Conservation (phyloP, 2,888 invertebrate genomes). For the Torymus aiolomorphi region DNA sequence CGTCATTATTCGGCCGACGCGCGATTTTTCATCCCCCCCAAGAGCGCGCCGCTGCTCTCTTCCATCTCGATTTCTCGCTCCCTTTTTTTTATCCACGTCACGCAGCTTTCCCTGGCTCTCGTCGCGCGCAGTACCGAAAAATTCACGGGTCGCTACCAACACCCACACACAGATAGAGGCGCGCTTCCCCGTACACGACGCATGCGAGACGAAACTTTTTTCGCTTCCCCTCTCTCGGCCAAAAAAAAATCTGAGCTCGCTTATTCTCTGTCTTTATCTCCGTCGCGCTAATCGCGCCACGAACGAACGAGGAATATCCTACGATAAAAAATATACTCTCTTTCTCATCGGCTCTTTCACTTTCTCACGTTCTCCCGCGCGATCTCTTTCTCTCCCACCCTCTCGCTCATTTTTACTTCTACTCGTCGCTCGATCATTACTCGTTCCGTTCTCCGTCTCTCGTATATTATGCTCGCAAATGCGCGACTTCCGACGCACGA, state of each 20-base stretch:
- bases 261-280: not conserved
- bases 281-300: constrained; percentile 55
- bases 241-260: not conserved
- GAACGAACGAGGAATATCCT: constrained; percentile 49
- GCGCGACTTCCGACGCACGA: constrained; percentile 21
- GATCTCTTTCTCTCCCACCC: constrained; percentile 39
- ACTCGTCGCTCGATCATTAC: constrained; percentile 31
- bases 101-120: not conserved
- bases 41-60: constrained; percentile 38
- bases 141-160: not conserved
- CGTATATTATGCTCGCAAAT: constrained; percentile 37
- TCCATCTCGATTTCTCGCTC: not conserved
- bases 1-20: constrained; percentile 16
- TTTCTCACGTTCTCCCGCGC: constrained; percentile 14
- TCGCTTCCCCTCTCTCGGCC: not conserved
- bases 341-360: constrained; percentile 32
- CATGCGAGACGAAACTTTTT: not conserved
- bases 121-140: not conserved
- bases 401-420: not conserved
- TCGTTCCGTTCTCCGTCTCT: constrained; percentile 49
- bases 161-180: too few species aligned
- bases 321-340: constrained; percentile 57
- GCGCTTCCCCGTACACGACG: too few species aligned
- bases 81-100: too few species aligned
- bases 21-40: constrained; percentile 49